phyloP scores from a whole-genome alignment of 92 coral and sea anemone species.

The Bergia puertoricense region DNA sequence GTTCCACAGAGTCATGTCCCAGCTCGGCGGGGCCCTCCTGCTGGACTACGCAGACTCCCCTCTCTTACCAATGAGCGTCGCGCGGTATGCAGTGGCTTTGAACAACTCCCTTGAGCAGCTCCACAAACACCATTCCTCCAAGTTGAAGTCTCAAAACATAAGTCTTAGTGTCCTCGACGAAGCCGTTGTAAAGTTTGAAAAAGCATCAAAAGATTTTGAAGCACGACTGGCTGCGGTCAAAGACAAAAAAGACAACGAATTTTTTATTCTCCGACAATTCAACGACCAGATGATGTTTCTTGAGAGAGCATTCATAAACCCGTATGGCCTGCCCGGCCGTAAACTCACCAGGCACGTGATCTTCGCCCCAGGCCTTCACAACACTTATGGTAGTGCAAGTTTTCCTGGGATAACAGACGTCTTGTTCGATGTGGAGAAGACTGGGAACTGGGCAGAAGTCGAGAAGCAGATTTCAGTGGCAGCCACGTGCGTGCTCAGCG shows the following conservation, averaged over 20 bases:
- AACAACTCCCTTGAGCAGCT: constrained; percentile 57
- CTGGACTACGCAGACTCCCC: constrained; percentile 74
- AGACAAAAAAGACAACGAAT: constrained; percentile 49
- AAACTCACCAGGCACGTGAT: constrained; percentile 71
- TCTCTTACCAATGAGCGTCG: constrained; percentile 62
- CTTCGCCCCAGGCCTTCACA: constrained; percentile 85
- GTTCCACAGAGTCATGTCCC: constrained; percentile 69
- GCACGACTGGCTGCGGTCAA: constrained; percentile 28
- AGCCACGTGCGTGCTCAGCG: constrained; percentile 62
- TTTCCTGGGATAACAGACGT: constrained; percentile 94
- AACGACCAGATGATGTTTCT: constrained; percentile 89
- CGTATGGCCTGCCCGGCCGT: constrained; percentile 84
- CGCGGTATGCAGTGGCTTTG: constrained; percentile 58
- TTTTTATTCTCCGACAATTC: constrained; percentile 71
- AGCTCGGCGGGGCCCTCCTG: constrained; percentile 65
- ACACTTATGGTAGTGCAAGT: constrained; percentile 75
- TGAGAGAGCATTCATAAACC: constrained; percentile 84
- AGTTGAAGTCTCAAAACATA: constrained; percentile 23
- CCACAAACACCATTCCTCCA: constrained; percentile 19
- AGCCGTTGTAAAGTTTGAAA: constrained; percentile 40
- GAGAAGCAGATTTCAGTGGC: constrained; percentile 78
- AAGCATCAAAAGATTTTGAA: constrained; percentile 42
- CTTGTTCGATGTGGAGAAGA: constrained; percentile 62
- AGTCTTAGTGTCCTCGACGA: constrained; percentile 38
- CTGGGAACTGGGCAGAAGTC: constrained; percentile 71